Evolutionary conservation across 2,797 vertebrate species (phyloP).

Genomic region (Scolopax bukidnonensis): DNA sequence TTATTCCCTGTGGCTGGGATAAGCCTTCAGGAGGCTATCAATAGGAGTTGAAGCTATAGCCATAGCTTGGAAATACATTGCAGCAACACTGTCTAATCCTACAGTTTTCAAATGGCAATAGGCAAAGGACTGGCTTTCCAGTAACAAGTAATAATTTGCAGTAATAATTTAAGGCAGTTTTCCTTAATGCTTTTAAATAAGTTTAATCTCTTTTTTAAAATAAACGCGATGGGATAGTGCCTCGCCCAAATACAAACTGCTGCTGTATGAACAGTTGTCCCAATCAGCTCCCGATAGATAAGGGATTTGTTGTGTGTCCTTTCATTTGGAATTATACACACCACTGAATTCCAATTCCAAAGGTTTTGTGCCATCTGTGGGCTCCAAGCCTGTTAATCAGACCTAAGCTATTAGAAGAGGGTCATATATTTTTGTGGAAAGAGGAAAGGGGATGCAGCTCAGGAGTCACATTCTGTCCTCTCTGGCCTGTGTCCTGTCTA

Average conservation of each 20-base stretch:
- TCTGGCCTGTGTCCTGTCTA: not conserved
- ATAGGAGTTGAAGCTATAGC: not conserved
- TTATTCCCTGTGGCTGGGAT: not conserved
- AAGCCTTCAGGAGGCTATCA: not conserved
- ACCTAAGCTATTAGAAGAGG: not conserved
- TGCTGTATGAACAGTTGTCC: constrained; percentile 11
- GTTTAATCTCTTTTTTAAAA: not conserved
- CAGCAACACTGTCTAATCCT: not conserved
- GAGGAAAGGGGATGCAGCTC: not conserved
- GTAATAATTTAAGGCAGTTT: not conserved
- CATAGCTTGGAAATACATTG: not conserved
- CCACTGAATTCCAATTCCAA: constrained; percentile 8
- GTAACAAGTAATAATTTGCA: not conserved
- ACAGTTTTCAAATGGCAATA: not conserved
- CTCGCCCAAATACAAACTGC: constrained; percentile 26
- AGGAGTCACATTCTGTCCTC: not conserved
- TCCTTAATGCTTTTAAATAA: constrained; percentile 26
- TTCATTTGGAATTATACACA: constrained; percentile 50
- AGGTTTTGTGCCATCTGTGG: constrained; percentile 45
- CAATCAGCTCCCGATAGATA: constrained; percentile 46
- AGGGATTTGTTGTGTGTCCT: constrained; percentile 43
- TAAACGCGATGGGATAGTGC: not conserved
- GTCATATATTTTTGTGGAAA: not conserved
- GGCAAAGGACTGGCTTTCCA: not conserved
- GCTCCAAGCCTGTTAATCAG: constrained; percentile 24